Percentiles rank a stretch among this genome's conserved stretches.
Conservation (phyloP, 2,113 vertebrate species). For the Acrocephalus kingi region DNA sequence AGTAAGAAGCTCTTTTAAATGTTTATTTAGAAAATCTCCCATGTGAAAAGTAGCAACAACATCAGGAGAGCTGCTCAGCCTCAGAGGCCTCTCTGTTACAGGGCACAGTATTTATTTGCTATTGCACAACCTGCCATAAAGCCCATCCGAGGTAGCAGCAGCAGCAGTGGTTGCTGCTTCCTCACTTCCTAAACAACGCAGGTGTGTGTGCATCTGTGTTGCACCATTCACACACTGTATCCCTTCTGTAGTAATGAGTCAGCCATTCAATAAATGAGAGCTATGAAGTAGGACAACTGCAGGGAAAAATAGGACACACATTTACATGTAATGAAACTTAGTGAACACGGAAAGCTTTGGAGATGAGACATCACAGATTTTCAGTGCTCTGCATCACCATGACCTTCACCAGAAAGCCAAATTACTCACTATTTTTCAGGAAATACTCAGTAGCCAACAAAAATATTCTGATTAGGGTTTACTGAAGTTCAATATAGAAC, state of each 20-base stretch:
- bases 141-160: neutral
- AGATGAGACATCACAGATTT: neutral
- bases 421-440: neutral
- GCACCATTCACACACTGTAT: neutral
- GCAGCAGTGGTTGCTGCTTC: neutral
- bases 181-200: neutral
- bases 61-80: neutral
- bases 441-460: neutral
- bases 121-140: neutral
- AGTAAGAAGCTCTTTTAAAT: conserved; percentile 46
- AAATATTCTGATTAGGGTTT: neutral
- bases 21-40: conserved; percentile 58
- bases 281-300: neutral
- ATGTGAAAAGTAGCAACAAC: conserved; percentile 11
- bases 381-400: neutral
- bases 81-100: neutral
- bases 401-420: neutral
- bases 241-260: neutral
- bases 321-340: neutral
- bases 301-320: neutral
- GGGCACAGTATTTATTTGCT: neutral
- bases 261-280: neutral
- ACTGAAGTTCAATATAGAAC: neutral
- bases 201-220: neutral
- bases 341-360: neutral